Evolutionary conservation across 2,888 invertebrate species (phyloP).

Genomic region (Adineta ricciae): DNA sequence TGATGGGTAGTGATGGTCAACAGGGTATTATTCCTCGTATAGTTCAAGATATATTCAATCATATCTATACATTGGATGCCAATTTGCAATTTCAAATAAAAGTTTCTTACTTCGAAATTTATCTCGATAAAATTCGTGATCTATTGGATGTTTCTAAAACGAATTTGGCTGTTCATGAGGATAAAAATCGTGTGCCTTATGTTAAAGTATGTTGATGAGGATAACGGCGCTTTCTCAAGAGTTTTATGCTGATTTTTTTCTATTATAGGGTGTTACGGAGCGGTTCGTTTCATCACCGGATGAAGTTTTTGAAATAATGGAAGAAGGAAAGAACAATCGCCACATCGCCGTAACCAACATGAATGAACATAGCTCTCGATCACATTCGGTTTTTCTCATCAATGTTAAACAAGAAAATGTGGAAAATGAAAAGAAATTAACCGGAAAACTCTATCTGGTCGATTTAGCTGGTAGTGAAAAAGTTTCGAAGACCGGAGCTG

Average conservation of each 20-base stretch:
- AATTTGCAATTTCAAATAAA: slow-evolving; percentile 99
- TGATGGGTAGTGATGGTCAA: slow-evolving; percentile 49
- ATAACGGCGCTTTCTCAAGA: too few species aligned
- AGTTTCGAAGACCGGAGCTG: slow-evolving; percentile 97
- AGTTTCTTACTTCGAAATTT: slow-evolving; percentile 99
- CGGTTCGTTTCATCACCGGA: slow-evolving; percentile 97
- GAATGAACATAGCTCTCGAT: slow-evolving; percentile 99
- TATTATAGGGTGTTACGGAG: slow-evolving; percentile 83
- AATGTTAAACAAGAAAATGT: slow-evolving; percentile 98
- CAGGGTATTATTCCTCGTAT: slow-evolving; percentile 87
- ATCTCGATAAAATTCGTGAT: slow-evolving; percentile 98
- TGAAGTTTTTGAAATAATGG: slow-evolving; percentile 97
- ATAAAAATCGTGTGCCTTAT: slow-evolving; percentile 96
- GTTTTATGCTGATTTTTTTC: too few species aligned
- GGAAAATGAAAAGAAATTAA: slow-evolving; percentile 95
- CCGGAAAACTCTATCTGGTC: slow-evolving; percentile 93
- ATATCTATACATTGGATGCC: slow-evolving; percentile 98
- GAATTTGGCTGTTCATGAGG: slow-evolving; percentile 97
- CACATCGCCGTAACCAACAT: slow-evolving; percentile 99
- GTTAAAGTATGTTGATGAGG: slow-evolving; percentile 68
- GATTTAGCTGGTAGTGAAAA: slow-evolving; percentile 99
- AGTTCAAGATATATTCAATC: slow-evolving; percentile 97
- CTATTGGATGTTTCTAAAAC: slow-evolving; percentile 92
- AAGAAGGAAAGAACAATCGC: slow-evolving; percentile 96
- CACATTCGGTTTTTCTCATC: slow-evolving; percentile 97